Percentiles rank a stretch among this genome's conserved stretches.
phyloP scores from a whole-genome alignment of 1,140 invertebrate genomes.

The Formica selysi region DNA sequence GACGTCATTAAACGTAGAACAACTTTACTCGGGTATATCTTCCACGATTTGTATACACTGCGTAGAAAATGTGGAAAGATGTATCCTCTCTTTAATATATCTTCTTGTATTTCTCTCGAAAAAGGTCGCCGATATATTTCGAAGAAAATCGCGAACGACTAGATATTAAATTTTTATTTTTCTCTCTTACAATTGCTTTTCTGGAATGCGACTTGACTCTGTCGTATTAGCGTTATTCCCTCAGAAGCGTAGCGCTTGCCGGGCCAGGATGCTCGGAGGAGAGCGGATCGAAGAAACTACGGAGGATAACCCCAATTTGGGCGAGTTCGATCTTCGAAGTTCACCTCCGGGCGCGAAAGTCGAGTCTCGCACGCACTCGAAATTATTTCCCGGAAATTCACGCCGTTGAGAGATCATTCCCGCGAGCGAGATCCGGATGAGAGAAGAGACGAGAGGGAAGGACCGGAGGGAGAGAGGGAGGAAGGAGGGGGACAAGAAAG shows the following conservation, averaged over 20 bases:
- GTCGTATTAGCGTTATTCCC: background rate
- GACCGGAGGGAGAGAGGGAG: background rate
- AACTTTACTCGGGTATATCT: background rate
- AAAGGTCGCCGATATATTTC: background rate
- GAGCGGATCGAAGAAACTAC: constrained; percentile 10
- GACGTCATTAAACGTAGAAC: no score
- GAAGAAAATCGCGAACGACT: background rate
- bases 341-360: constrained; percentile 51
- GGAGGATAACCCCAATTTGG: constrained; percentile 51
- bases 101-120: background rate
- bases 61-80: background rate
- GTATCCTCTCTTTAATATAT: background rate
- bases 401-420: constrained; percentile 54
- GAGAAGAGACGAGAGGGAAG: constrained; percentile 1
- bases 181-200: background rate
- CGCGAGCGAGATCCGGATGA: constrained; percentile 43
- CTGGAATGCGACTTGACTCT: background rate
- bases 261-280: background rate
- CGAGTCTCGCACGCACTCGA: constrained; percentile 59
- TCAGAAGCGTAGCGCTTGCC: background rate
- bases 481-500: background rate
- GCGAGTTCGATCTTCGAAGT: constrained; percentile 36
- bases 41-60: constrained; percentile 4
- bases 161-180: background rate
- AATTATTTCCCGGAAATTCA: constrained; percentile 64